Percentiles rank a stretch among this genome's conserved stretches.
Evolutionary conservation across 2,113 vertebrate genomes (phyloP).

Genomic region (Varanus komodoensis): DNA sequence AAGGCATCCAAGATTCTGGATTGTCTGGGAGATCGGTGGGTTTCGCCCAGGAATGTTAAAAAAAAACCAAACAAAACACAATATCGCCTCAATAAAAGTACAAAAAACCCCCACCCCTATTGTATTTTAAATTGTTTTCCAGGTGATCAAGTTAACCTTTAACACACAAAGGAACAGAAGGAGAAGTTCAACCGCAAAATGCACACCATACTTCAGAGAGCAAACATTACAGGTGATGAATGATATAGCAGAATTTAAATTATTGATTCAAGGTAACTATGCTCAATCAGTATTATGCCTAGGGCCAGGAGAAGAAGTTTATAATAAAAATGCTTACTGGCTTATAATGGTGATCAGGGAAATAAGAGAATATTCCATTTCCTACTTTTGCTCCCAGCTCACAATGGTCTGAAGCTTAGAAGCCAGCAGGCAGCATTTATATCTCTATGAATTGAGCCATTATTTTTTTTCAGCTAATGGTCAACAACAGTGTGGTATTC

Average conservation of each 20-base stretch:
- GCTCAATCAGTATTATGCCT: not conserved
- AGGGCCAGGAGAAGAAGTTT: not conserved
- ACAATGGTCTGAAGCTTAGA: not conserved
- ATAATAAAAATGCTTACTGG: not conserved
- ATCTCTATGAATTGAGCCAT: not conserved
- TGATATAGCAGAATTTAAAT: slow-evolving; percentile 22
- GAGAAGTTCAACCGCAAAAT: not conserved
- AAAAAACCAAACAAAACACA: not conserved
- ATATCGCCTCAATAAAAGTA: not conserved
- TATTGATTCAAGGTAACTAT: slow-evolving; percentile 19
- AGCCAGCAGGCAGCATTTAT: not conserved
- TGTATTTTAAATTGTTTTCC: slow-evolving; percentile 2
- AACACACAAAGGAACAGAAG: not conserved
- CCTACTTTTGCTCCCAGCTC: not conserved
- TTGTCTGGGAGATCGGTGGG: not conserved
- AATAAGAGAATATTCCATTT: slow-evolving; percentile 15
- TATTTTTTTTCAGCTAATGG: not conserved
- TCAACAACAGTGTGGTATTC: not conserved
- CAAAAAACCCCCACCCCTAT: not conserved
- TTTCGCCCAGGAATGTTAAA: not conserved
- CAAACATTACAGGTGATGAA: not conserved
- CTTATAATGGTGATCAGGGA: not conserved
- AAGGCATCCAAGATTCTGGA: not conserved
- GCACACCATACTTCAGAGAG: not conserved
- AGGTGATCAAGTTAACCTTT: slow-evolving; percentile 10